These are phyloP conservation scores for Anagrus nilaparvatae DNA, from an alignment of 1,140 invertebrate species.

Conservation along the genomic window DNA sequence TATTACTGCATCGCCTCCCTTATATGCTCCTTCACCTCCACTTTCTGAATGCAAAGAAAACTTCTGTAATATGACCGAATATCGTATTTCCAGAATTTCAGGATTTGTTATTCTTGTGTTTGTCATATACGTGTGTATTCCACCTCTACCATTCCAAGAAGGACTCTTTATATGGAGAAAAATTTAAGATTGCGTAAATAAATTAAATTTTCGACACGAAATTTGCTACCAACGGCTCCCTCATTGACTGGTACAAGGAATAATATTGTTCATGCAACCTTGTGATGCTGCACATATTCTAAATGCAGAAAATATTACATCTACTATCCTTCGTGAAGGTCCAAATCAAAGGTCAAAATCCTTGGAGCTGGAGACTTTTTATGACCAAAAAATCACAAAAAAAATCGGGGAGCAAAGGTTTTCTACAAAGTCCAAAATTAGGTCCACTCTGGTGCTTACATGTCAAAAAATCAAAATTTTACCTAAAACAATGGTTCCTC, in stretches of 20 bases:
- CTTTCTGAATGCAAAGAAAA: slow-evolving; percentile 73
- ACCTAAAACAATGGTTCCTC: too few relatives aligned
- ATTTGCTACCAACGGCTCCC: slow-evolving; percentile 92
- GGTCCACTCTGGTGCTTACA: too few relatives aligned
- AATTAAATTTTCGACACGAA: too few relatives aligned
- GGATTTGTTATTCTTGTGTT: slow-evolving; percentile 98
- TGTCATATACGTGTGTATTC: slow-evolving; percentile 98
- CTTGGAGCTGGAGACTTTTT: too few relatives aligned
- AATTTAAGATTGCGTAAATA: too few relatives aligned
- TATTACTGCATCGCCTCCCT: slow-evolving; percentile 85
- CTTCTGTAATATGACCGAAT: slow-evolving; percentile 80
- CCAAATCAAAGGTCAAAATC: too few relatives aligned
- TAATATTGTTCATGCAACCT: slow-evolving; percentile 99
- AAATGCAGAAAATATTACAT: slow-evolving; percentile 92
- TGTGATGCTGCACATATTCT: slow-evolving; percentile 88
- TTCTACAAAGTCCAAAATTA: too few relatives aligned
- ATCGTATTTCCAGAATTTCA: slow-evolving; percentile 90
- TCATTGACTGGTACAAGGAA: slow-evolving; percentile 84
- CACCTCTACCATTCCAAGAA: slow-evolving; percentile 78
- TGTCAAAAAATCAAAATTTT: too few relatives aligned
- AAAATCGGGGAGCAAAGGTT: too few relatives aligned
- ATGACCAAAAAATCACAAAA: too few relatives aligned
- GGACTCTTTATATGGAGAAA: slow-evolving; percentile 77
- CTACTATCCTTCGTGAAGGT: slow-evolving; percentile 94
- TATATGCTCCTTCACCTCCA: slow-evolving; percentile 64